A percentile compares a stretch with the other conserved stretches of the same genome.
These are phyloP conservation scores for Numida meleagris DNA, from an alignment of 2,113 vertebrate genomes.

Conservation along the genomic window DNA sequence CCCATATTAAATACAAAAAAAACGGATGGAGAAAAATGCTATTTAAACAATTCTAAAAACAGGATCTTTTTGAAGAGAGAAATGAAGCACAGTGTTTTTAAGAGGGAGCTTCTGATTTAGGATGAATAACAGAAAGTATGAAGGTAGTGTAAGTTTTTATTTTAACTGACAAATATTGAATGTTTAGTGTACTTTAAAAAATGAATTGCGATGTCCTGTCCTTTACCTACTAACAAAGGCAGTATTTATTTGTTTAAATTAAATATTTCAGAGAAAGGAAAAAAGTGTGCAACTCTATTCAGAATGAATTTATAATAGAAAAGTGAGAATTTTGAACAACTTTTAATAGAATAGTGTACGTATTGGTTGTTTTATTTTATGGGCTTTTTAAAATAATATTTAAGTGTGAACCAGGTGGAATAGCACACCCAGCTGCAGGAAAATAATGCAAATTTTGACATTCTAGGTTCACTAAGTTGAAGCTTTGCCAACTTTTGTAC, in stretches of 20 bases:
- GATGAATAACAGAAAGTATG: not conserved
- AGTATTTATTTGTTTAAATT: not conserved
- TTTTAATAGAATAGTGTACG: not conserved
- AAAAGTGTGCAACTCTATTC: not conserved
- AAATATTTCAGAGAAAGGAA: not conserved
- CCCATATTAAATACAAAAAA: not conserved
- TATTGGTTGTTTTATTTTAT: not conserved
- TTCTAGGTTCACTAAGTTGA: slow-evolving; percentile 7
- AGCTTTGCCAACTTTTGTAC: slow-evolving; percentile 36
- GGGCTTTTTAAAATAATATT: not conserved
- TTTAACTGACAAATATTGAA: not conserved
- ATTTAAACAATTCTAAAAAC: not conserved
- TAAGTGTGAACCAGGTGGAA: not conserved
- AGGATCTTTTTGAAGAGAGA: not conserved
- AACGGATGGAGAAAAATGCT: not conserved
- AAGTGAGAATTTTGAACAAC: not conserved
- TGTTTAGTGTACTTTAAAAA: not conserved
- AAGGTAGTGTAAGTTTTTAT: not conserved
- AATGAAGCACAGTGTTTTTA: not conserved
- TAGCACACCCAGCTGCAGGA: not conserved
- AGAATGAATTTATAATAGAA: not conserved
- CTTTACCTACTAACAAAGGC: not conserved
- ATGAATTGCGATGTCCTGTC: not conserved
- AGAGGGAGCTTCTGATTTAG: not conserved
- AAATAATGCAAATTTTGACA: slow-evolving; percentile 49